Base-by-base conservation (phyloP, 2,888 invertebrate species). In the Galerucella calmariensis region DNA sequence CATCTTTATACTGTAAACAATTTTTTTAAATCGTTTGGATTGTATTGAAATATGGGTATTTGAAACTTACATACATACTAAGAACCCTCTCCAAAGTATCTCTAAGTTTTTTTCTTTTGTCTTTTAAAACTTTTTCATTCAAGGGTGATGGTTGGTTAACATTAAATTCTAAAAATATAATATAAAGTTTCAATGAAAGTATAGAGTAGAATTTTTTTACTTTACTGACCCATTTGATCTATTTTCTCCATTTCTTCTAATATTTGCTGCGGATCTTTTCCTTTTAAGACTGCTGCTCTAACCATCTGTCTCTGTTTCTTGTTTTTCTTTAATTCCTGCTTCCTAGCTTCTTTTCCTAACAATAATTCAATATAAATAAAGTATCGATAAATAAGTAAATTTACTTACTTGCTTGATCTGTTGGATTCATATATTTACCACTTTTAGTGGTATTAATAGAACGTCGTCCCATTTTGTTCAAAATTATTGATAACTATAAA, bases 391-490 rank as follows among this genome's bases (percentile, higher is more conserved):
- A 35, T 20, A n/a, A 58, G 4, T 11, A 20, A 66, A 69, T 20
- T 27, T 53, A 77, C 97, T 94, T 92, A 97, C 98, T 91, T 75
- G 98, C 98, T 93, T 98, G 98, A 88, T 99, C 99, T 6, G 99
- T 99, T 58, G 99, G 99, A 89, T 99, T 99, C 98, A 99, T 99
- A 85, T 97, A 98, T 92, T 98, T 98, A 87, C 99, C 99, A 96
- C 98, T 98, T 91, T 99, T 99, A 71, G 98, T 99, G 94, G 98
- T 98, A 89, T 97, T 98, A 83, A 98, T 97, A 61, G 98, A 97
- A 81, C 98, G 92, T 73, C 98, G 92, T 73, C 98, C 98, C 98
- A 99, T 98, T 81, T 89, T 92, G 24, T 24, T 53, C n/a, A 35
- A 67, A 56, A 27, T 8, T 20, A 14, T 24, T 67, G 11, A 67